phyloP scores from a whole-genome alignment of 2,113 vertebrate genomes.

The Clinocottus analis region DNA sequence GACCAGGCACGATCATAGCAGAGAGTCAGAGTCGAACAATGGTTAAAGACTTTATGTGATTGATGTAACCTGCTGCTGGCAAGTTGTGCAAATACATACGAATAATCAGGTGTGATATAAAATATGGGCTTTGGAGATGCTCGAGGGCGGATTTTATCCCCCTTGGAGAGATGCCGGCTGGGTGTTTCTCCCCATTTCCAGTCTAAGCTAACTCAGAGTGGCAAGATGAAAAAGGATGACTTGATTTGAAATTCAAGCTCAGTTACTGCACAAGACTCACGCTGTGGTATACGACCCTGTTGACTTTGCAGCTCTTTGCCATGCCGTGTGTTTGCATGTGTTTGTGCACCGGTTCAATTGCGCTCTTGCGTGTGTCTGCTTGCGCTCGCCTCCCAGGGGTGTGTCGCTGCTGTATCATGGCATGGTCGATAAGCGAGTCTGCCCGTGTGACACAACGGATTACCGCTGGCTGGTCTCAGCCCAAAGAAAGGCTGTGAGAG shows the following conservation, averaged over 20 bases:
- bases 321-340: not conserved
- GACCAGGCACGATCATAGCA: too few species aligned
- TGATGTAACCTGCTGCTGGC: not conserved
- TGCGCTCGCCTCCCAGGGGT: conserved; percentile 32
- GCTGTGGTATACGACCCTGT: conserved; percentile 14
- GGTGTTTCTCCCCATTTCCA: too few species aligned
- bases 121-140: not conserved
- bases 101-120: not conserved
- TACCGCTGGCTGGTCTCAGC: conserved; percentile 73
- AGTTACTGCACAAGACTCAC: not conserved
- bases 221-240: not conserved
- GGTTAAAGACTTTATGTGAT: not conserved
- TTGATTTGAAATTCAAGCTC: not conserved
- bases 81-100: not conserved
- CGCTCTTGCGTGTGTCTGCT: conserved; percentile 4
- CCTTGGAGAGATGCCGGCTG: not conserved
- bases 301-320: conserved; percentile 33
- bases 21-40: too few species aligned
- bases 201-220: not conserved
- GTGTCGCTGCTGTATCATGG: conserved; percentile 72
- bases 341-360: conserved; percentile 14
- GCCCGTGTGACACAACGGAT: conserved; percentile 74
- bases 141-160: not conserved
- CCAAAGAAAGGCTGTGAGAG: conserved; percentile 35
- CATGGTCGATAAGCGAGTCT: conserved; percentile 74